Base-by-base conservation (phyloP, 2,888 invertebrate species). In the Athalia rosae region DNA sequence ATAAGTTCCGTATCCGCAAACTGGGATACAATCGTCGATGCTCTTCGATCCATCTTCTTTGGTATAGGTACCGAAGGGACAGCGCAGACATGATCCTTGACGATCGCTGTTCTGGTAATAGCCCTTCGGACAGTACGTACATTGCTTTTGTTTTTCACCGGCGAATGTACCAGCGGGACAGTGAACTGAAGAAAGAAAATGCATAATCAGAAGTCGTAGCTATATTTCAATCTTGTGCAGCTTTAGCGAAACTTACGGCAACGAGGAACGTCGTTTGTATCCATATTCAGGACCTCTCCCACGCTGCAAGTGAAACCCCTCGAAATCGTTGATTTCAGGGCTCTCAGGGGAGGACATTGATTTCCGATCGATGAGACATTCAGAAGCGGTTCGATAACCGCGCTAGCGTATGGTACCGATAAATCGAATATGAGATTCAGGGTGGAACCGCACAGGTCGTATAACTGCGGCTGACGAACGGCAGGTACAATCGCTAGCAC, bases 101-200 rank as follows among this genome's bases (percentile, higher is more conserved):
- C 97, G 93, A 79, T 96, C 96, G 84, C 95, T 93, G 86, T 98
- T 98, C 91, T 99, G 99, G 90, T 98, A 99, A 88, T 94, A 97
- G 13, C 99, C 99, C 84, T 95, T 93, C 0, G 96, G 95, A 88
- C 99, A 99, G 87, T 95, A 94, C 0, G 96, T 96, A 89, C 99
- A 99, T 78, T 94, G 93, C 86, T 96, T 96, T 91, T 98, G 97
- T 84, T 97, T 97, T 83, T 96, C 95, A 28, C 95, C 95, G 61
- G 98, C 97, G 86, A 94, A 98, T 0, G 98, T 98, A 85, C 99
- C 99, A 83, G 98, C 98, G 6, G 99, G 99, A 88, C 99, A 99
- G 87, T 99, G 97, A 80, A 98, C 96, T 96, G 85, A 83, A 93
- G 92, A 79, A 76, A 77, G 77, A 80, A 48, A 80, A 78, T 64